Conservation (phyloP, 2,113 vertebrate genomes). For the Triplophysa tibetana region DNA sequence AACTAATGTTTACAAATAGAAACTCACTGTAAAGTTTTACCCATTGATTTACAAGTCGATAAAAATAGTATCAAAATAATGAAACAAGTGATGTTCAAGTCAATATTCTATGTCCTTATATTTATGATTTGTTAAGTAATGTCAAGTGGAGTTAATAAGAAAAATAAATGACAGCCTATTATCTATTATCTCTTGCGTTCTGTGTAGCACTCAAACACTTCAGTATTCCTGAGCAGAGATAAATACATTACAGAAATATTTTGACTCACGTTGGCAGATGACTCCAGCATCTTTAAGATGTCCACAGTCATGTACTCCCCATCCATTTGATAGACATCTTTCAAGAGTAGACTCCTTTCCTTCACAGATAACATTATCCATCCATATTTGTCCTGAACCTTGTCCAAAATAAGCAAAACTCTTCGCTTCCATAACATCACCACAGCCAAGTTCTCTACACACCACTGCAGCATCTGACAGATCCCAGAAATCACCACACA, state of each 20-base stretch:
- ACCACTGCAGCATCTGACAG: neutral
- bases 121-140: too few species aligned
- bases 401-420: neutral
- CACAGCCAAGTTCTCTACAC: neutral
- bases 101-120: too few species aligned
- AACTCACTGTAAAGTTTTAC: too few species aligned
- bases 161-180: too few species aligned
- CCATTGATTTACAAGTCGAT: neutral
- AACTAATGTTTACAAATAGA: too few species aligned
- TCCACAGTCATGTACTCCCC: neutral
- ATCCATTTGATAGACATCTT: neutral
- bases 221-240: too few species aligned
- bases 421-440: neutral
- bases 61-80: too few species aligned
- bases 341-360: neutral
- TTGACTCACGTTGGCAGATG: constrained; percentile 29
- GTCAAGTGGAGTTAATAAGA: too few species aligned
- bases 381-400: constrained; percentile 5
- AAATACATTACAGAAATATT: neutral
- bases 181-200: neutral
- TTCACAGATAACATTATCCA: neutral
- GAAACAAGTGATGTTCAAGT: neutral
- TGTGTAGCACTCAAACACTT: too few species aligned
- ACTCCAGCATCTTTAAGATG: neutral
- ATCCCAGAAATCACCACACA: neutral